phyloP scores from a whole-genome alignment of 2,888 invertebrate genomes.

The Flexamia atlantica region DNA sequence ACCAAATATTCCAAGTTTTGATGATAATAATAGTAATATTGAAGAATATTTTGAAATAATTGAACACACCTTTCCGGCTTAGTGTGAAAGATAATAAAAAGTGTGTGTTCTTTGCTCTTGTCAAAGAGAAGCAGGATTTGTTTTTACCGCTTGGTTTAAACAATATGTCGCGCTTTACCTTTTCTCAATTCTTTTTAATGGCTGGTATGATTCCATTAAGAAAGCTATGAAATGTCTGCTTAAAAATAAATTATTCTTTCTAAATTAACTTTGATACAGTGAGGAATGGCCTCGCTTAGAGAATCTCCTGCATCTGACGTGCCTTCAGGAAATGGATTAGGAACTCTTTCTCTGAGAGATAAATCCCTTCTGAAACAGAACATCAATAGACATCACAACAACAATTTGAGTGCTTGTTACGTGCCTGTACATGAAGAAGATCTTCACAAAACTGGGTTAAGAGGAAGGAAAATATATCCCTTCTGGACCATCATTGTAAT shows the following conservation, averaged over 20 bases:
- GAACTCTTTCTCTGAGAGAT: slow-evolving; percentile 64
- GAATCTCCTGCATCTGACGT: slow-evolving; percentile 61
- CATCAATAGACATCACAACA: slow-evolving; percentile 66
- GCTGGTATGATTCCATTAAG: no score
- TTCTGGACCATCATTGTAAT: slow-evolving; percentile 88
- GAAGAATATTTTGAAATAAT: no score
- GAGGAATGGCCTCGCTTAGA: slow-evolving; percentile 62
- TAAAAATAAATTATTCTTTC: neutral
- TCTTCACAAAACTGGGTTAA: slow-evolving; percentile 64
- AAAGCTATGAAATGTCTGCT: no score
- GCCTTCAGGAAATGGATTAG: slow-evolving; percentile 63
- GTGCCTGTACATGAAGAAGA: slow-evolving; percentile 69
- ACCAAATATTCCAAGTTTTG: no score
- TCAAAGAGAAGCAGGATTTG: no score
- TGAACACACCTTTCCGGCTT: no score
- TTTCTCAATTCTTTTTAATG: no score
- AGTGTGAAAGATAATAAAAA: no score
- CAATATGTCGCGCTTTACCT: no score
- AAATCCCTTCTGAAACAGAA: slow-evolving; percentile 65
- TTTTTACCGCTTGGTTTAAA: no score
- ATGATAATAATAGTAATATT: no score
- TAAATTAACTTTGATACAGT: neutral
- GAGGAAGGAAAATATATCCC: slow-evolving; percentile 71
- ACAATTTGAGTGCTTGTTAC: slow-evolving; percentile 68
- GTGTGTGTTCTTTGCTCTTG: no score